Conservation (phyloP, 2,113 vertebrate genomes). For the Hydropotes inermis region DNA sequence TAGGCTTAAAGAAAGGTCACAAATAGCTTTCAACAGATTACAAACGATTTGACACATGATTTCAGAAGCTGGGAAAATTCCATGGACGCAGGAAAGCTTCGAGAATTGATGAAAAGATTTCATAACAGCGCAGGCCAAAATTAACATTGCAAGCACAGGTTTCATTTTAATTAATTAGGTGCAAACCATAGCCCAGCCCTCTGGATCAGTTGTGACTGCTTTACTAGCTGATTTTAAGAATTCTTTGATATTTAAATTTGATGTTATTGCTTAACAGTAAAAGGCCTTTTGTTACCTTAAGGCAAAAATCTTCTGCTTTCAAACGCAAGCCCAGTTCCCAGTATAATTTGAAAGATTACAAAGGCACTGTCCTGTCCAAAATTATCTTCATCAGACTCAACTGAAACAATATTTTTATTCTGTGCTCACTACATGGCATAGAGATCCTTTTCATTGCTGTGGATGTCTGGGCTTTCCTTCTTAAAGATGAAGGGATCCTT, state of each 20-base stretch:
- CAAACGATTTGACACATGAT: constrained; percentile 53
- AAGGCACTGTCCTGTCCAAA: neutral
- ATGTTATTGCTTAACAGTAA: neutral
- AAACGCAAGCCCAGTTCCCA: neutral
- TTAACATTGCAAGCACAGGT: constrained; percentile 3
- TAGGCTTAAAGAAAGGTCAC: constrained; percentile 65
- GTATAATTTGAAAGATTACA: neutral
- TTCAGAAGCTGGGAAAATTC: constrained; percentile 60
- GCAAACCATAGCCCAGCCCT: neutral
- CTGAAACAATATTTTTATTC: constrained; percentile 1
- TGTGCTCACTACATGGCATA: neutral
- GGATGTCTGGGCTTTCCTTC: neutral
- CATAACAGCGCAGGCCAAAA: neutral
- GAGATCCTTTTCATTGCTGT: neutral
- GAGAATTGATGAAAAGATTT: constrained; percentile 24
- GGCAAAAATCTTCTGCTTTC: neutral
- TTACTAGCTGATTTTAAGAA: neutral
- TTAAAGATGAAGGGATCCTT: neutral
- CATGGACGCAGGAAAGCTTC: constrained; percentile 5
- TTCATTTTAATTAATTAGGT: constrained; percentile 37
- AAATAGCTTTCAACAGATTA: constrained; percentile 65
- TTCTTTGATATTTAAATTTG: constrained; percentile 38
- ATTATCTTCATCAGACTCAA: neutral
- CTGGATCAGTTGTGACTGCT: neutral
- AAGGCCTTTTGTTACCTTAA: neutral